Base-by-base conservation (phyloP, 2,797 vertebrate genomes). In the Hyperoplus immaculatus region DNA sequence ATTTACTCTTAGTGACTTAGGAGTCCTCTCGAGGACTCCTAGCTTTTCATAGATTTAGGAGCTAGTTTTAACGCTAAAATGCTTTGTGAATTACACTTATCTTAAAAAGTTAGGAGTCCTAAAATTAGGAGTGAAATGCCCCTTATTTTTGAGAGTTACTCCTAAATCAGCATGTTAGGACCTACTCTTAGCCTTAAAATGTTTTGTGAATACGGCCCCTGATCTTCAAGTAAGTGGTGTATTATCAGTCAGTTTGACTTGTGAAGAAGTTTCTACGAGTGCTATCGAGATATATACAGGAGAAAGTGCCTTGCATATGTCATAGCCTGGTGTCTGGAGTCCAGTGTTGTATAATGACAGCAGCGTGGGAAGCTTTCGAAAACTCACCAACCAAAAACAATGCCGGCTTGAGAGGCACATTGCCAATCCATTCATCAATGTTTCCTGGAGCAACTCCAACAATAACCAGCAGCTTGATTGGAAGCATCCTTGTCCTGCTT, bases 371-470 rank as follows among this genome's bases (percentile, higher is more conserved):
- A 80, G 72, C 42, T 79, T 75, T 75, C 70, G 14, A 80, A 72
- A 86, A 72, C 67, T 56, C 51, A 43, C 72, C 50, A 75, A 68
- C 42, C 39, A 51, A 82, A 83, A 84, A 88, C 85, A 88, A 84
- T 75, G 71, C 18, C 1, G 53, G 59, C 69, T 81, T 79, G 21
- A 85, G 80, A 77, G 84, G 82, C 86, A 73, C 1, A 0, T 13
- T 71, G 81, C 80, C 87, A 87, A 11, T 51, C 45, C 68, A 81
- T 82, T 87, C 66, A 81, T 78, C 72, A 72, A 29, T 71, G n/a
- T 82, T 83, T 92, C 83, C 83, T 86, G 80, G 83, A 87, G 85
- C 80, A 65, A 55, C 64, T 83, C 81, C 82, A 85, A 86, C 77
- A 90, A 87, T 69, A 88, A 89, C 86, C 63, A 91, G 80, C 79